These are phyloP conservation scores for Dichetophora obliterata DNA, from an alignment of 2,888 invertebrate species.

Conservation along the genomic window DNA sequence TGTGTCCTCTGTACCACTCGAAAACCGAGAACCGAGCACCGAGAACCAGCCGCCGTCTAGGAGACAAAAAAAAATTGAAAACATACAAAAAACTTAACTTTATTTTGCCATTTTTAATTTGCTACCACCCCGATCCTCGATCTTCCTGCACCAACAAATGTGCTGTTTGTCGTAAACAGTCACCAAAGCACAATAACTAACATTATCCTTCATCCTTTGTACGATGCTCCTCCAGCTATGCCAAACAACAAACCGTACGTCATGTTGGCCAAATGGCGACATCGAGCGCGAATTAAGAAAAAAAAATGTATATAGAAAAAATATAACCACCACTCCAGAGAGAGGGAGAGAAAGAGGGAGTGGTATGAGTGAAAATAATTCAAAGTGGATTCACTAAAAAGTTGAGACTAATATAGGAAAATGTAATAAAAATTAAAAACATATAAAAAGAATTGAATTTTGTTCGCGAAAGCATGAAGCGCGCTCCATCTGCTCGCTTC, in stretches of 20 bases:
- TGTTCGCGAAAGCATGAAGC: slow-evolving; percentile 6
- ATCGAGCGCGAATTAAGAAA: slow-evolving; percentile 6
- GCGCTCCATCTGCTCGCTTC: not conserved
- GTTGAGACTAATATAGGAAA: slow-evolving; percentile 63
- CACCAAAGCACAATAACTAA: slow-evolving; percentile 67
- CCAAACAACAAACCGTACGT: not conserved
- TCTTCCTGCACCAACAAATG: no score
- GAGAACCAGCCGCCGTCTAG: not conserved
- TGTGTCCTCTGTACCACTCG: not conserved
- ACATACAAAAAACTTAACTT: slow-evolving; percentile 58
- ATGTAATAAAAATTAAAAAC: slow-evolving; percentile 68
- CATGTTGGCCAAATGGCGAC: slow-evolving; percentile 28
- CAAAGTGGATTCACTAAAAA: slow-evolving; percentile 40
- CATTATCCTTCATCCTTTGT: slow-evolving; percentile 41
- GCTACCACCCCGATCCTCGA: slow-evolving; percentile 59
- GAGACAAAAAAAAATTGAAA: not conserved
- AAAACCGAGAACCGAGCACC: no score
- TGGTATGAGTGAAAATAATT: slow-evolving; percentile 16
- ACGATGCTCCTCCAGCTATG: not conserved
- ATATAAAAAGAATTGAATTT: slow-evolving; percentile 66
- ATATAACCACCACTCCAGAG: not conserved
- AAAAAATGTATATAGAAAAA: not conserved
- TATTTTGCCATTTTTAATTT: slow-evolving; percentile 69
- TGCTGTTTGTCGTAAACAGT: slow-evolving; percentile 65
- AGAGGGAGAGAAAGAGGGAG: no score